Percentiles rank a stretch among this genome's conserved stretches.
Evolutionary conservation across 2,113 vertebrate species (phyloP).

Genomic region (Todiramphus chloris): DNA sequence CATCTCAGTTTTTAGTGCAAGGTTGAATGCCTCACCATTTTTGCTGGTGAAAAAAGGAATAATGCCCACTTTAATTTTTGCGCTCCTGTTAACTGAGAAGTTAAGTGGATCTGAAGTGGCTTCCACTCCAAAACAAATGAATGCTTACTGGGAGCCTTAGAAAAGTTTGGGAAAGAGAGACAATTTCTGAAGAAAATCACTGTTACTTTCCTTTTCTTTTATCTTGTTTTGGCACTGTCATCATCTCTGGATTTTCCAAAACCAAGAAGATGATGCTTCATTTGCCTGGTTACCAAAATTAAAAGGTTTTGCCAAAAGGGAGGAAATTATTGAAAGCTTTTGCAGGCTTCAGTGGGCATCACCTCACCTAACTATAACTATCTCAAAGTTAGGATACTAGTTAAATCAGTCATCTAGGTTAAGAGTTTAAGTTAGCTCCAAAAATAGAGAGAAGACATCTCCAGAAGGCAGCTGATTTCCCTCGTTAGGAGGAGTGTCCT

Average conservation of each 20-base stretch:
- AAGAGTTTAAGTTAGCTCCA: background rate
- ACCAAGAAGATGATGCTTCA: background rate
- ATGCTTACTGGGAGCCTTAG: background rate
- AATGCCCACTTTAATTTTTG: background rate
- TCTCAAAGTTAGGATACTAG: background rate
- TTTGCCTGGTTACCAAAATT: background rate
- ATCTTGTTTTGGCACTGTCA: background rate
- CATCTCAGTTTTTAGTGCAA: slow-evolving; percentile 62
- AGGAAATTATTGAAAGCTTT: background rate
- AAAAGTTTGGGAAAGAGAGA: background rate
- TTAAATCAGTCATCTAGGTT: background rate
- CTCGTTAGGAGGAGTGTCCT: background rate
- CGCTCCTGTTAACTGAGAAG: background rate
- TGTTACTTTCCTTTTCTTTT: background rate
- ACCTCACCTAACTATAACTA: background rate
- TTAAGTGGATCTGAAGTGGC: background rate
- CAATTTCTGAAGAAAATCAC: background rate
- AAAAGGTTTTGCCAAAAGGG: background rate
- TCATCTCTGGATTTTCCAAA: background rate
- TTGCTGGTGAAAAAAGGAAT: background rate
- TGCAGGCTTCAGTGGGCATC: background rate
- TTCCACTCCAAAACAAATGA: background rate
- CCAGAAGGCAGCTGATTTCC: background rate
- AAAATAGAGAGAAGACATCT: background rate
- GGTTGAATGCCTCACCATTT: slow-evolving; percentile 39